Conservation (phyloP, 2,888 invertebrate genomes). For the Antheraea yamamai region DNA sequence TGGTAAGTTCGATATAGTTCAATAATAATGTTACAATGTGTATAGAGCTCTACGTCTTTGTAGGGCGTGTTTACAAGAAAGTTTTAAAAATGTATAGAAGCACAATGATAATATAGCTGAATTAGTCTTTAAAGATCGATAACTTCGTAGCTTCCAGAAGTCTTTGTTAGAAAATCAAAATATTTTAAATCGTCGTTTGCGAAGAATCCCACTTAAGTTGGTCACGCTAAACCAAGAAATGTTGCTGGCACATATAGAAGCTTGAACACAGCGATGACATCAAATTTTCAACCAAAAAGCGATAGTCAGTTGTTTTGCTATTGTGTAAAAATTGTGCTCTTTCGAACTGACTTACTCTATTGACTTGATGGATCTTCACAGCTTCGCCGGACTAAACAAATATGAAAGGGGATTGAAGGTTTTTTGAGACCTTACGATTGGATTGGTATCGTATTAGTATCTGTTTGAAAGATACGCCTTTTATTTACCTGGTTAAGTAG, state of each 20-base stretch:
- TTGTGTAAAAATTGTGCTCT: neutral
- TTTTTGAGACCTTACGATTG: neutral
- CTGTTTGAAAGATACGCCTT: neutral
- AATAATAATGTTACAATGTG: no score
- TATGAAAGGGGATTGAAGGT: neutral
- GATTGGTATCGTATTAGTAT: neutral
- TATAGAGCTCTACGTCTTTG: no score
- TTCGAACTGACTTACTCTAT: neutral
- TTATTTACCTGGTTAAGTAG: constrained; percentile 60
- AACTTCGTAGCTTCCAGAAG: no score
- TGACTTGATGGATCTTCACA: no score
- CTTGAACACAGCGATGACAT: neutral
- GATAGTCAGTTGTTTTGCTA: neutral
- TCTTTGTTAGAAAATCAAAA: no score
- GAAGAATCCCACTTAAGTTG: neutral
- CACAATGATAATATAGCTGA: no score
- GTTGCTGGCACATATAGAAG: neutral
- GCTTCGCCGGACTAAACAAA: no score
- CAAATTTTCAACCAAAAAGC: neutral
- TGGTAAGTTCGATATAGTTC: no score
- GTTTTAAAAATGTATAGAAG: no score
- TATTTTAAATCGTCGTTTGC: neutral
- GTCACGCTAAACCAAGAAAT: neutral
- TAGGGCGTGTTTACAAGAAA: no score
- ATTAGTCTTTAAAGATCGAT: no score